Evolutionary conservation across 2,113 vertebrate species (phyloP), one percentile per base, ranked within the genome.

Genomic region (Chloropsis cyanopogon): DNA sequence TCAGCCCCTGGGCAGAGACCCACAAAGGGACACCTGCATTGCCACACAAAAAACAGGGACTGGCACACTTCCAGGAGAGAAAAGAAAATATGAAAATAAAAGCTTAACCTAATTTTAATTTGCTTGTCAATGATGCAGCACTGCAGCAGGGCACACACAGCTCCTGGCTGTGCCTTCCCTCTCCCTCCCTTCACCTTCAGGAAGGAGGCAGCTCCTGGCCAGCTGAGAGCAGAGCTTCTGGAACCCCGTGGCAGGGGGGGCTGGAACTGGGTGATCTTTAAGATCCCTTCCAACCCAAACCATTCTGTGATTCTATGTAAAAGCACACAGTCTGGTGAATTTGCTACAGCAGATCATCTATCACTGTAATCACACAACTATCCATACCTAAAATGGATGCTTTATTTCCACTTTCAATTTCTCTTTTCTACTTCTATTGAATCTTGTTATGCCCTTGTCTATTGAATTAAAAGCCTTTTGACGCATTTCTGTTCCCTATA

Each of bases 391-490:
- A 92, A 86, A 68, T 8, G 2, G 22, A 21, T 33, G 73, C 44
- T 93, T 91, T 87, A 73, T 86, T 92, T 88, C 92, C 79, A 90
- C 70, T 75, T 72, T 33, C 49, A 69, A 72, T 83, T 93, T 80
- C 88, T 82, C 85, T 68, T 69, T 80, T 53, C 71, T 65, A 6
- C 92, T 69, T 82, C 88, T 54, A 21, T 12, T 61, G 78, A 77
- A 90, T 68, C 85, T 77, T 61, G 46, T 82, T 90, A 50, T 24
- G 57, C 35, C 90, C 83, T 94, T 80, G 71, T 80, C 95, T 88
- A 70, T 87, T 87, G 96, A 94, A 92, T 92, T 92, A 92, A 97
- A 90, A 93, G 85, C 93, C 71, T 76, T 90, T 49, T 86, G 92
- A 85, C 13, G 44, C 87, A 79, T 95, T 94, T 79, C 87, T 60